Evolutionary conservation across 1,140 invertebrate species (phyloP).

Genomic region (Drosophila cardini): DNA sequence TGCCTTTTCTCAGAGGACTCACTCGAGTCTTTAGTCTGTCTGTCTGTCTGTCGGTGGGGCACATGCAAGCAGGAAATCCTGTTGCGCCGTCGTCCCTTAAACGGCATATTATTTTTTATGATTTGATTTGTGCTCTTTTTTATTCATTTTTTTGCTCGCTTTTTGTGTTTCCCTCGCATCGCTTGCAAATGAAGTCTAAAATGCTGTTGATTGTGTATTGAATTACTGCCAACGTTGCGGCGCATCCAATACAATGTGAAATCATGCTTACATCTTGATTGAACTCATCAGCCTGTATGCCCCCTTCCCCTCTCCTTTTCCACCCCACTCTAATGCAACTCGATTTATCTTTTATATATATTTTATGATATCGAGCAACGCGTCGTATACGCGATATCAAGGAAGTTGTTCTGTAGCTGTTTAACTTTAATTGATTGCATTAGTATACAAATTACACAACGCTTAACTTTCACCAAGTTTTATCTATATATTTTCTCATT

Average conservation of each 20-base stretch:
- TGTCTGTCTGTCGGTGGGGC: constrained; percentile 11
- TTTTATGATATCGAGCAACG: constrained; percentile 24
- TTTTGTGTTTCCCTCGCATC: constrained; percentile 44
- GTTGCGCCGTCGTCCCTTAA: constrained; percentile 53
- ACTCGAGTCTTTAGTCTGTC: neutral
- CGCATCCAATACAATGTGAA: constrained; percentile 72
- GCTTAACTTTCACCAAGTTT: neutral
- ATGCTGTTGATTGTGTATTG: constrained; percentile 80
- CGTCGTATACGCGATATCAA: constrained; percentile 38
- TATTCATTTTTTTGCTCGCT: neutral
- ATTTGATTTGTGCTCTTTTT: constrained; percentile 63
- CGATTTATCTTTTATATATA: constrained; percentile 23
- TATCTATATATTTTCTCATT: neutral
- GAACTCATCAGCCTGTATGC: constrained; percentile 67
- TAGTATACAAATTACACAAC: constrained; percentile 68
- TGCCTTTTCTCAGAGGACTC: constrained; percentile 23
- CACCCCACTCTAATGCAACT: constrained; percentile 32
- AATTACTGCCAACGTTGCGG: constrained; percentile 63
- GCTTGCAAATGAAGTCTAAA: constrained; percentile 75
- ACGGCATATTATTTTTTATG: constrained; percentile 79
- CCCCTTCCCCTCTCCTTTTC: constrained; percentile 3
- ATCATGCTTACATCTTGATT: constrained; percentile 82
- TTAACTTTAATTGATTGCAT: constrained; percentile 76
- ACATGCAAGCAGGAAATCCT: constrained; percentile 66
- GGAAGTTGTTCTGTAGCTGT: constrained; percentile 28